These are phyloP conservation scores for Bradypodion pumilum DNA, from an alignment of 2,797 vertebrate genomes.

Conservation along the genomic window DNA sequence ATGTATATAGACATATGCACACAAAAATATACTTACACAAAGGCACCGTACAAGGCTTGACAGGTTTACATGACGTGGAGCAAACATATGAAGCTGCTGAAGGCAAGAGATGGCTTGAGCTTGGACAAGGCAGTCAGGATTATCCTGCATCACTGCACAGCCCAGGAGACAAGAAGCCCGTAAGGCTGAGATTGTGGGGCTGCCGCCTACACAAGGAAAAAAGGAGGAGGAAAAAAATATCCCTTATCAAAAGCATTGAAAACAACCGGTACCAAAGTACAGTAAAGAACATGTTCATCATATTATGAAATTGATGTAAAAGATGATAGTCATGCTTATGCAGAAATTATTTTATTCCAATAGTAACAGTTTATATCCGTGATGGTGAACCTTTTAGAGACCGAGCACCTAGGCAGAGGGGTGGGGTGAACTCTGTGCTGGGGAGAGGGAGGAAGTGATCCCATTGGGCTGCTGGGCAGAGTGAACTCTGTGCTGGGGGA, in stretches of 20 bases:
- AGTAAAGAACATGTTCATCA: background rate
- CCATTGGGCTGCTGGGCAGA: too few relatives aligned
- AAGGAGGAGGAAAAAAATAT: background rate
- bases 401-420: too few relatives aligned
- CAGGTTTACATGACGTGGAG: slow-evolving; percentile 87
- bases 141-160: slow-evolving; percentile 88
- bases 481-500: too few relatives aligned
- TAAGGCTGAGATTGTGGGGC: slow-evolving; percentile 73
- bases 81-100: slow-evolving; percentile 97
- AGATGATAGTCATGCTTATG: background rate
- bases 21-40: slow-evolving; percentile 83
- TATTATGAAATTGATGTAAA: background rate
- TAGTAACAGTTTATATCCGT: background rate
- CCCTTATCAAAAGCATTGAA: background rate
- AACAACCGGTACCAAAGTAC: background rate
- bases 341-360: background rate
- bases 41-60: slow-evolving; percentile 86
- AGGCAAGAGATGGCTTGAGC: slow-evolving; percentile 89
- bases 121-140: slow-evolving; percentile 87
- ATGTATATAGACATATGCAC: background rate
- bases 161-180: slow-evolving; percentile 86
- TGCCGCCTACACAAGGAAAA: slow-evolving; percentile 73
- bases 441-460: too few relatives aligned
- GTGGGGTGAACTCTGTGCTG: too few relatives aligned
- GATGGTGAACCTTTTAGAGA: too few relatives aligned